Evolutionary conservation across 2,113 vertebrate genomes (phyloP), one percentile per base, ranked within the genome.

Genomic region (Phocoena phocoena): DNA sequence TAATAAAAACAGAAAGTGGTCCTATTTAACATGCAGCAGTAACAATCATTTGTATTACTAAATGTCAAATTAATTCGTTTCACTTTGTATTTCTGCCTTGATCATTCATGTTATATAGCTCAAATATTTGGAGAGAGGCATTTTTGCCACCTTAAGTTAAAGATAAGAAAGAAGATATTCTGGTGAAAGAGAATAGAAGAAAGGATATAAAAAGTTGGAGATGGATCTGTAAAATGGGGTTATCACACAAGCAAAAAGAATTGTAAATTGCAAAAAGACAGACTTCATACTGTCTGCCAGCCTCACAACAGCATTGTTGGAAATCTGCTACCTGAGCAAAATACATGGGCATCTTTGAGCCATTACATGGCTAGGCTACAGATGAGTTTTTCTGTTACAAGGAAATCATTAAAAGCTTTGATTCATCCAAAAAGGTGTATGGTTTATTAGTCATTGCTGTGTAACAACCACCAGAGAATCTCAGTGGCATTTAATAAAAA

Each of bases 151-250:
- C 7, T 41, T 41, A 41, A 41, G 28, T 73, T 70, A 50, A 86
- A 14, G 20, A 53, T 70, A 68, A 67, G n/a, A 93, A 82, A 87
- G 74, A 93, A 95, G 88, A 55, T n/a, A 89, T 76, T 81, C 65
- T 88, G 17, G 5, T 84, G n/a, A 95, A 62, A 92, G n/a, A 95
- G 63, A 89, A 25, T 26, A 96, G 26, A 58, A 80, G 68, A 68
- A 58, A 77, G 26, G n/a, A 70, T 92, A 79, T 71, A 93, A 38
- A 41, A 88, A 63, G 7, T 70, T 68, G 47, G 36, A 67, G 65
- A 10, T 73, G n/a, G 12, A 53, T 70, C 73, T 85, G 8, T 62
- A 68, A 91, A 85, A 36, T 41, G 18, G 21, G 41, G 55, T 50
- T 58, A 73, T 79, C 58, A 81, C 38, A 68, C 12, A 70, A 63